Conservation (phyloP, 2,113 vertebrate genomes). For the Andinoacara biseriatus region DNA sequence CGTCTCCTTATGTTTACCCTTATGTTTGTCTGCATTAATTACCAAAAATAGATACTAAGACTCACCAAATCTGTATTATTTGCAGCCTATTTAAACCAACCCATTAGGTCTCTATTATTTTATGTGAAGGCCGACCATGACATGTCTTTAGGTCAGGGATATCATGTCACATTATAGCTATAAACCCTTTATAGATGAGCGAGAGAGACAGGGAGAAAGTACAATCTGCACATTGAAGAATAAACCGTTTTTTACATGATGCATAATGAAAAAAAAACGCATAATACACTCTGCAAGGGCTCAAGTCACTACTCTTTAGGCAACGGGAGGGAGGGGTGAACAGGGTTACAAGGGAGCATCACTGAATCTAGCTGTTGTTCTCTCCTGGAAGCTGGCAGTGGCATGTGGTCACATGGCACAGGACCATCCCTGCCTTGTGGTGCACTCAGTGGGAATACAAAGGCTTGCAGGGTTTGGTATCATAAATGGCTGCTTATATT, state of each 20-base stretch:
- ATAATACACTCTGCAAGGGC: constrained; percentile 3
- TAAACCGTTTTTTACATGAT: constrained; percentile 24
- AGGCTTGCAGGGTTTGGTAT: constrained; percentile 48
- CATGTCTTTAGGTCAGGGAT: constrained; percentile 1
- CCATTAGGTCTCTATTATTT: not conserved
- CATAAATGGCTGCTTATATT: constrained; percentile 47
- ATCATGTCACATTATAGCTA: constrained; percentile 23
- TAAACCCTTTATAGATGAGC: not conserved
- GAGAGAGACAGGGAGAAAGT: not conserved
- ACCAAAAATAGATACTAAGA: not conserved
- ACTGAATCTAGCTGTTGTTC: constrained; percentile 71
- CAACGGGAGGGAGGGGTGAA: constrained; percentile 15
- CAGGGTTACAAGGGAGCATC: constrained; percentile 46
- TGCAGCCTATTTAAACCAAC: not conserved
- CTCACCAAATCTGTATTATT: not conserved
- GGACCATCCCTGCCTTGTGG: constrained; percentile 61
- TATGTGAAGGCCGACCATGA: not conserved
- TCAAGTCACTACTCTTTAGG: constrained; percentile 30
- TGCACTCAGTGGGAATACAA: constrained; percentile 57
- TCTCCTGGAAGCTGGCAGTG: constrained; percentile 63
- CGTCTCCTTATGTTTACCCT: not conserved
- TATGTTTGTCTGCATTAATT: not conserved
- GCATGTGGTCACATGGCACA: constrained; percentile 66
- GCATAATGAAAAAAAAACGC: not conserved
- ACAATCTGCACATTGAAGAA: not conserved